Base-by-base conservation (phyloP, 2,797 vertebrate species). In the Neostethus bicornis region DNA sequence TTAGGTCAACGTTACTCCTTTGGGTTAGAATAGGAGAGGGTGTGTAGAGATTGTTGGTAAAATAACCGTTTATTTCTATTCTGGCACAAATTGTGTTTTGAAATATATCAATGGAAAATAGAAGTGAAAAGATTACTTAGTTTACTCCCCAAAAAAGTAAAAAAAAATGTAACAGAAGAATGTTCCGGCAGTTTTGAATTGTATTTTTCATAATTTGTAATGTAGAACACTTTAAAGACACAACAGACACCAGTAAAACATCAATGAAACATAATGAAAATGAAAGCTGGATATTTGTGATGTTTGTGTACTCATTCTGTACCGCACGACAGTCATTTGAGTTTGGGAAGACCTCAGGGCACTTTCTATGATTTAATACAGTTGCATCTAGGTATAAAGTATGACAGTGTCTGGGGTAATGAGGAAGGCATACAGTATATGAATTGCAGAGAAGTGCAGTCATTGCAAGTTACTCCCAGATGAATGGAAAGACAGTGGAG, bases 1-100 rank as follows among this genome's bases (percentile, higher is more conserved):
- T 68, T 61, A 39, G 60, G 48, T 43, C 26, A 31, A 45, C 46
- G 8, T 61, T 34, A 34, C 21, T 51, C 20, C 19, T 23, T 46
- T 28, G 21, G 4, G 39, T 38, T 28, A 19, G 13, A n/a, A 39
- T 52, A 3, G 52, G 11, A 20, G 19, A 35, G 20, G 16, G 2
- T 26, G n/a, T n/a, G n/a, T n/a, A n/a, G n/a, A n/a, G 9, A 51
- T 17, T 8, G 12, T 7, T 4, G 13, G 39, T 46, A 20, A 32
- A 53, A n/a, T 19, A 47, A 32, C 10, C 17, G 32, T 41, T 13
- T 13, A 51, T 41, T 38, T 37, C 19, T 2, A 16, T 47, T 5
- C 10, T 19, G 16, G 21, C 46, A 16, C 26, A 13, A 25, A 51
- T 51, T 29, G 12, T 29, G 14, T 47, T 35, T 2, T 17, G 12